Percentiles rank a stretch among this genome's conserved stretches.
phyloP scores from a whole-genome alignment of 2,113 vertebrate genomes.

The Oenanthe melanoleuca region DNA sequence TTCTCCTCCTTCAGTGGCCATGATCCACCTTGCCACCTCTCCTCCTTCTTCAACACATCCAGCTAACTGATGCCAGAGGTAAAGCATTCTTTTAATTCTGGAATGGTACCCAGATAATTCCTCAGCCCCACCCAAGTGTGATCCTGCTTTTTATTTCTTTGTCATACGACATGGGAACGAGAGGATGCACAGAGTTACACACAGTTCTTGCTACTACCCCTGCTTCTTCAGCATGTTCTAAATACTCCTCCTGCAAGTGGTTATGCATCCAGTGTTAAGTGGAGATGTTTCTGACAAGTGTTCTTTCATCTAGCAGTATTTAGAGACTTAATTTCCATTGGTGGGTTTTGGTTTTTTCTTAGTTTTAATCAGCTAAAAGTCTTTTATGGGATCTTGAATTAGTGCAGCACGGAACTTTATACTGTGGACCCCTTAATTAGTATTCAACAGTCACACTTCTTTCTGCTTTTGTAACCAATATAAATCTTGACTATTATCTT shows the following conservation, averaged over 20 bases:
- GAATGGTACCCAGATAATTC: not conserved
- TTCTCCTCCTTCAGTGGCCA: not conserved
- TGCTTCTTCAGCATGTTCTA: fast-evolving
- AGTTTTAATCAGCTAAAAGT: not conserved
- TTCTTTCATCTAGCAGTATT: not conserved
- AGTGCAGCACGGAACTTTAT: not conserved
- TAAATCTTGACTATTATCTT: not conserved
- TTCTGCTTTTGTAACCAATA: not conserved
- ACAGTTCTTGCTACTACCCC: not conserved
- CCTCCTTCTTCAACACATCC: not conserved
- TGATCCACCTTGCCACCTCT: not conserved
- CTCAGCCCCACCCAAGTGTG: not conserved
- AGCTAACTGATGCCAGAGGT: not conserved
- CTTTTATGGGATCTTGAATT: not conserved
- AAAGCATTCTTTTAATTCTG: not conserved
- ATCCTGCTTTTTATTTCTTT: not conserved
- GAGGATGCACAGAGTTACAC: not conserved
- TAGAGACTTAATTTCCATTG: not conserved
- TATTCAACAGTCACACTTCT: not conserved
- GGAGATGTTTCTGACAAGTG: not conserved
- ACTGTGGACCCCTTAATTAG: not conserved
- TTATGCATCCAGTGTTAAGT: not conserved
- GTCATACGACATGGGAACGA: not conserved
- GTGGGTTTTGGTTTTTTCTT: not conserved
- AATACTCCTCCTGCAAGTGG: not conserved